Conservation (phyloP, 2,888 invertebrate genomes). For the Andrena camellia region DNA sequence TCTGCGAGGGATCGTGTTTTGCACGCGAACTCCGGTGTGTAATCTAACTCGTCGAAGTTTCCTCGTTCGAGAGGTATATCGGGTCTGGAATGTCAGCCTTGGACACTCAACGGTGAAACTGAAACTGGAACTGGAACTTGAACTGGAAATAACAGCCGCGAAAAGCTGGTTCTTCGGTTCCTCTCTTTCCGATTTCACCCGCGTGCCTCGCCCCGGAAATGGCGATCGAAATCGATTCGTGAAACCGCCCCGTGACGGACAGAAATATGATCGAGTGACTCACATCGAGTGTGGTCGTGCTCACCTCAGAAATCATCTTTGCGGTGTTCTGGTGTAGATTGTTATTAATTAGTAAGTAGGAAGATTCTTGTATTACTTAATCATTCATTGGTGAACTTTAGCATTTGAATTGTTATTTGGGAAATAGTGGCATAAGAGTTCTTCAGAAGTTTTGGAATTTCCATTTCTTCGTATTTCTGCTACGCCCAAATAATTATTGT, state of each 20-base stretch:
- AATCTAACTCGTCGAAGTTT: slow-evolving; percentile 60
- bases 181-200: slow-evolving; percentile 54
- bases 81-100: slow-evolving; percentile 53
- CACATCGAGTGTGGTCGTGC: slow-evolving; percentile 10
- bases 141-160: slow-evolving; percentile 39
- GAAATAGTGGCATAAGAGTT: no score
- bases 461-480: no score
- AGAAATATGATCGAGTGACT: slow-evolving; percentile 20
- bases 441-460: no score
- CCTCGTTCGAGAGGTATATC: slow-evolving; percentile 45
- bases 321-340: background rate
- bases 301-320: background rate
- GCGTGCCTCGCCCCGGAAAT: slow-evolving; percentile 43
- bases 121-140: slow-evolving; percentile 59
- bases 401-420: no score
- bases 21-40: slow-evolving; percentile 58
- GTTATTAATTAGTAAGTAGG: background rate
- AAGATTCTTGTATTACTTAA: no score
- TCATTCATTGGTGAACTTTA: no score
- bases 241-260: slow-evolving; percentile 23
- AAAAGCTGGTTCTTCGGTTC: slow-evolving; percentile 3
- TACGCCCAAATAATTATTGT: background rate
- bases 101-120: slow-evolving; percentile 62
- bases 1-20: slow-evolving; percentile 42
- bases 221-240: slow-evolving; percentile 50